A percentile compares a stretch with the other conserved stretches of the same genome.
These are phyloP conservation scores for Bombylius discolor DNA, from an alignment of 2,888 invertebrate genomes.

Conservation along the genomic window DNA sequence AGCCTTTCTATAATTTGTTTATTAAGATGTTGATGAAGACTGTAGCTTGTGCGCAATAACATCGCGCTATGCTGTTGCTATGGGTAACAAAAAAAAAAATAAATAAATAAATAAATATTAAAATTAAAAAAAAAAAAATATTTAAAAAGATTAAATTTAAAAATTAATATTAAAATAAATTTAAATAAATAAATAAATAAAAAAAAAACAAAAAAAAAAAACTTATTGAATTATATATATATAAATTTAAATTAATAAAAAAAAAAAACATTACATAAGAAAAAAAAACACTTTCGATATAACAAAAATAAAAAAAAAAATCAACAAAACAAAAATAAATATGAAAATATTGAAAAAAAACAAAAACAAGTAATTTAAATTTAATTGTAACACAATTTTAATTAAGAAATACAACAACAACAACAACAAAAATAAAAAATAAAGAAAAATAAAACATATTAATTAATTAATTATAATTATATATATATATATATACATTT, in stretches of 20 bases:
- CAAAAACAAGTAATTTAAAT: slow-evolving; percentile 6
- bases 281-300: slow-evolving; percentile 14
- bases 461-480: background rate
- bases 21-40: slow-evolving; percentile 44
- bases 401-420: slow-evolving; percentile 15
- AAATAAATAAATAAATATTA: slow-evolving; percentile 13
- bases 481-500: slow-evolving; percentile 12
- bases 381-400: slow-evolving; percentile 16
- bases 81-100: slow-evolving; percentile 35
- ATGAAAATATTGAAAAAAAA: slow-evolving; percentile 13
- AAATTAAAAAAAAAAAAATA: slow-evolving; percentile 15
- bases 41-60: slow-evolving; percentile 44
- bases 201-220: slow-evolving; percentile 3
- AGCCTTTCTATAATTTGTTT: slow-evolving; percentile 39
- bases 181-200: slow-evolving; percentile 13
- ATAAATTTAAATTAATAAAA: slow-evolving; percentile 10
- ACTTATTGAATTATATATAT: slow-evolving; percentile 11
- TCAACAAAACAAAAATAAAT: slow-evolving; percentile 5
- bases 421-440: slow-evolving; percentile 7
- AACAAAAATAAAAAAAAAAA: slow-evolving; percentile 16
- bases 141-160: slow-evolving; percentile 13
- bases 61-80: slow-evolving; percentile 38
- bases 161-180: slow-evolving; percentile 18
- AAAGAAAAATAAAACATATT: slow-evolving; percentile 3
- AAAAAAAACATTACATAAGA: slow-evolving; percentile 8